These are phyloP conservation scores for Galerucella pusilla DNA, from an alignment of 2,888 invertebrate genomes.

Conservation along the genomic window DNA sequence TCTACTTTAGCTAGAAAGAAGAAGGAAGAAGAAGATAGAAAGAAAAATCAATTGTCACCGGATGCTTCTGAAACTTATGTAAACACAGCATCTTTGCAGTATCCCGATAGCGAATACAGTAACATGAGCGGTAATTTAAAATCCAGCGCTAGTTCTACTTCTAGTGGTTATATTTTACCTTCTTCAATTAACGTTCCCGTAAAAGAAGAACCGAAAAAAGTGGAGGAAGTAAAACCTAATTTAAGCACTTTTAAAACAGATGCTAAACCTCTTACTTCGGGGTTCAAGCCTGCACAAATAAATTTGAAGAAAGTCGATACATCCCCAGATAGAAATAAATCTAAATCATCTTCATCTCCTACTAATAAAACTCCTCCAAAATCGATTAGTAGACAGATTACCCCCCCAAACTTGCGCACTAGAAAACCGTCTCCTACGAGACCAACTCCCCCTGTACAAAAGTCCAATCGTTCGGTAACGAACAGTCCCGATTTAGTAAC, in stretches of 20 bases:
- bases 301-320: conserved; percentile 44
- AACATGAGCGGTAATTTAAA: conserved; percentile 67
- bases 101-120: conserved; percentile 71
- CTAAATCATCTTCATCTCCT: conserved; percentile 40
- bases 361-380: conserved; percentile 50
- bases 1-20: conserved; percentile 76
- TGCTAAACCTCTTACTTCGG: conserved; percentile 46
- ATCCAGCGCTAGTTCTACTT: conserved; percentile 71
- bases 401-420: conserved; percentile 67
- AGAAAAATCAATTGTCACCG: conserved; percentile 52
- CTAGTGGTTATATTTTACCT: conserved; percentile 80
- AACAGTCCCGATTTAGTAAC: conserved; percentile 81
- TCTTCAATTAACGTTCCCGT: conserved; percentile 76
- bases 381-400: conserved; percentile 54
- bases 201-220: conserved; percentile 44
- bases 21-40: conserved; percentile 65
- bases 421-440: conserved; percentile 60
- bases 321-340: conserved; percentile 45
- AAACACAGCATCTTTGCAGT: conserved; percentile 67
- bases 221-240: conserved; percentile 45
- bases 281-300: conserved; percentile 38
- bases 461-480: conserved; percentile 57
- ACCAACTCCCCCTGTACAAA: conserved; percentile 47
- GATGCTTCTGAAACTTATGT: conserved; percentile 69
- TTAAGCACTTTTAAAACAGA: conserved; percentile 57